These are phyloP conservation scores for Spilosoma lubricipeda DNA, from an alignment of 2,888 invertebrate genomes.

Conservation along the genomic window DNA sequence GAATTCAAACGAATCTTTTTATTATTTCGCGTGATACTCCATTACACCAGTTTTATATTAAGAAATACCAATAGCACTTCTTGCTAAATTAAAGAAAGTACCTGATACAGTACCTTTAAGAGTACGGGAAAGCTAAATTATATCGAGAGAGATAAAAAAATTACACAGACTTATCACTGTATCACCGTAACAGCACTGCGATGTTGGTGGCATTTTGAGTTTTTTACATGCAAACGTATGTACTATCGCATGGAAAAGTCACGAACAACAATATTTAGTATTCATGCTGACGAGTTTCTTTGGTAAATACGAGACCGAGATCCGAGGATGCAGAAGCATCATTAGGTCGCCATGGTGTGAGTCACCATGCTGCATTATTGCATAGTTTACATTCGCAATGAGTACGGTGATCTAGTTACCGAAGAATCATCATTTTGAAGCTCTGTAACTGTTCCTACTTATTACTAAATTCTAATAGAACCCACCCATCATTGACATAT, in stretches of 20 bases:
- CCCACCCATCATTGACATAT: no score
- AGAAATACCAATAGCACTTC: neutral
- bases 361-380: no score
- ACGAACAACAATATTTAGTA: neutral
- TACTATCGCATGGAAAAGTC: conserved; percentile 28
- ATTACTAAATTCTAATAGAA: no score
- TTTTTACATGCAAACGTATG: conserved; percentile 48
- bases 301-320: no score
- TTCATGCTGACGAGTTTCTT: no score
- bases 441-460: no score
- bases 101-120: conserved; percentile 32
- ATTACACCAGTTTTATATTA: neutral
- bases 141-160: conserved; percentile 49
- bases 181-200: conserved; percentile 49
- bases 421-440: neutral
- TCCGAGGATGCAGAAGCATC: no score
- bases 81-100: conserved; percentile 30
- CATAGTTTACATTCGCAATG: no score
- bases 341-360: no score
- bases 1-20: no score
- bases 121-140: conserved; percentile 50
- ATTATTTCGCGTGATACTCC: neutral
- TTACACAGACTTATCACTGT: conserved; percentile 51
- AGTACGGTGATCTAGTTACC: no score
- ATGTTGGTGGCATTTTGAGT: conserved; percentile 54